A percentile compares a stretch with the other conserved stretches of the same genome.
Evolutionary conservation across 1,140 invertebrate genomes (phyloP).

Genomic region (Drosophila subobscura): DNA sequence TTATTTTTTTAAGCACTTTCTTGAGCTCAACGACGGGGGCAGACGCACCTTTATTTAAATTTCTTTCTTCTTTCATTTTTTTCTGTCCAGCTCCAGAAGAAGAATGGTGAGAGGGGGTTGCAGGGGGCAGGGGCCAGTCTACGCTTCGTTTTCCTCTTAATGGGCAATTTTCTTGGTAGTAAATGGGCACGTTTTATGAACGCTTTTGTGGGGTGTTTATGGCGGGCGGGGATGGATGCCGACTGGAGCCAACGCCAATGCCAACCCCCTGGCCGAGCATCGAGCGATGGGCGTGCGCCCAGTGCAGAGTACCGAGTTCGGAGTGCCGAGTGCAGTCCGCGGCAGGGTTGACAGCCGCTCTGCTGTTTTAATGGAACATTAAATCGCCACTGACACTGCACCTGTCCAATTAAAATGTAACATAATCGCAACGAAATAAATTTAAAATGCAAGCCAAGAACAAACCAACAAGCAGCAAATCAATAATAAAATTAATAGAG

Average conservation of each 20-base stretch:
- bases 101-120: not conserved
- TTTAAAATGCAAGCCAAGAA: slow-evolving; percentile 4
- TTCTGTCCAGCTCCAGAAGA: slow-evolving; percentile 42
- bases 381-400: slow-evolving; percentile 62
- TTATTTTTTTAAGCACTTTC: slow-evolving; percentile 51
- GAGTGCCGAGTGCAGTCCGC: slow-evolving; percentile 17
- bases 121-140: slow-evolving; percentile 16
- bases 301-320: not conserved
- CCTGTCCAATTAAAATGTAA: slow-evolving; percentile 54
- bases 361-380: slow-evolving; percentile 59
- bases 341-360: not conserved
- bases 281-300: not conserved
- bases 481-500: slow-evolving; percentile 60
- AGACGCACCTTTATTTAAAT: slow-evolving; percentile 83
- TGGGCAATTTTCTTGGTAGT: slow-evolving; percentile 82
- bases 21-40: slow-evolving; percentile 52
- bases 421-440: slow-evolving; percentile 30
- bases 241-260: slow-evolving; percentile 15
- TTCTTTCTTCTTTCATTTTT: slow-evolving; percentile 17
- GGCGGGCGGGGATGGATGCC: slow-evolving; percentile 10
- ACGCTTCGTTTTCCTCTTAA: slow-evolving; percentile 73
- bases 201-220: slow-evolving; percentile 83
- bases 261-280: not conserved
- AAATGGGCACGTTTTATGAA: slow-evolving; percentile 83
- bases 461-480: slow-evolving; percentile 19